These are phyloP conservation scores for Ericerus pela DNA, from an alignment of 1,140 invertebrate genomes.

Conservation along the genomic window DNA sequence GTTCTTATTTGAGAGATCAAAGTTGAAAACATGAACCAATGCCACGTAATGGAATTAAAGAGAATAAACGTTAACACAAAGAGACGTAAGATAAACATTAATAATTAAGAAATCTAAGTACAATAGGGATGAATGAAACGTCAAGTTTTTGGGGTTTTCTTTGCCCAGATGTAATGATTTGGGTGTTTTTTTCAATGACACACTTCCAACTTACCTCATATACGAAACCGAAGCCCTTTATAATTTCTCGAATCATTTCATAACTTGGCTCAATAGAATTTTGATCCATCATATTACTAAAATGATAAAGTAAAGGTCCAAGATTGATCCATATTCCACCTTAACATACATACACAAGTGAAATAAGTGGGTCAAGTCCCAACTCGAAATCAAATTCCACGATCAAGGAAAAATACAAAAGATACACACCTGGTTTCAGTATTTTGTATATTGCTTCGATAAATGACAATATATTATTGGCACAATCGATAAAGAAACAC, in stretches of 20 bases:
- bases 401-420: constrained; percentile 18
- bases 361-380: not conserved
- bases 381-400: not conserved
- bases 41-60: no score
- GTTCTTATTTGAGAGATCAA: no score
- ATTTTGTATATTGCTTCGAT: constrained; percentile 88
- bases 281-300: constrained; percentile 72
- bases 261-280: constrained; percentile 89
- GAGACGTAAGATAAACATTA: no score
- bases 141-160: no score
- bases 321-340: constrained; percentile 79
- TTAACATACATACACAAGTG: constrained; percentile 21
- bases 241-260: constrained; percentile 65
- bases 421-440: constrained; percentile 50
- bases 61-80: no score
- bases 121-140: no score
- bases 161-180: no score
- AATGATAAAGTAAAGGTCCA: constrained; percentile 91
- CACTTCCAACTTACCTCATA: constrained; percentile 48
- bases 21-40: no score
- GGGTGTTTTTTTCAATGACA: no score
- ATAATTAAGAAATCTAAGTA: constrained; percentile 15
- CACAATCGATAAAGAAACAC: constrained; percentile 98
- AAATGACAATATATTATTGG: constrained; percentile 86
- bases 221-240: constrained; percentile 71